phyloP scores from a whole-genome alignment of 2,888 invertebrate genomes.

The Andricus curvator region DNA sequence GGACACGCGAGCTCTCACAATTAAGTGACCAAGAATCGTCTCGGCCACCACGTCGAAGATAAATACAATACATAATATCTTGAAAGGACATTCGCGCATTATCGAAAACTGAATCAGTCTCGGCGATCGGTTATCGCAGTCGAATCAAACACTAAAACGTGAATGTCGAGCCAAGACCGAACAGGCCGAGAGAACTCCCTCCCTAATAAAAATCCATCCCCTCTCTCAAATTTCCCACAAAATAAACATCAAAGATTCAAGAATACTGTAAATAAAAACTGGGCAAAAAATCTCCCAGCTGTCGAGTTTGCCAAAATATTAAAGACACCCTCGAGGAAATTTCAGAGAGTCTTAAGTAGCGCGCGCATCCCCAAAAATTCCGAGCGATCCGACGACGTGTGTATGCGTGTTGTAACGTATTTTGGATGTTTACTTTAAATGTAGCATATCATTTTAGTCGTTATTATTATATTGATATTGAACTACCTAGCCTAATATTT shows the following conservation, averaged over 20 bases:
- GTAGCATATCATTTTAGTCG: conserved; percentile 72
- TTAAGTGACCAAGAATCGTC: conserved; percentile 14
- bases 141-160: conserved; percentile 67
- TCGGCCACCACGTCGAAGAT: conserved; percentile 6
- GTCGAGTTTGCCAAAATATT: not conserved
- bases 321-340: conserved; percentile 7
- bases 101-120: conserved; percentile 34
- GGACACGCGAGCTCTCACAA: conserved; percentile 23
- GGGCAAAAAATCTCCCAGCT: not conserved
- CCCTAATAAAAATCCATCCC: not conserved
- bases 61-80: conserved; percentile 26
- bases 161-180: conserved; percentile 55
- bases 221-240: conserved; percentile 14
- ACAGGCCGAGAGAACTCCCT: conserved; percentile 12
- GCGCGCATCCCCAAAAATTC: conserved; percentile 52
- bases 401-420: conserved; percentile 64
- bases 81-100: conserved; percentile 28
- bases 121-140: conserved; percentile 38
- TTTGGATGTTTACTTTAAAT: conserved; percentile 66
- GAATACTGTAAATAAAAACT: conserved; percentile 30
- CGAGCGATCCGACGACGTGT: conserved; percentile 59
- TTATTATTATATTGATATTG: conserved; percentile 75
- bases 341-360: conserved; percentile 20
- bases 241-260: not conserved
- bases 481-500: conserved; percentile 77